These are phyloP conservation scores for Steinernema khuongi DNA, from an alignment of 1,140 invertebrate genomes.

Conservation along the genomic window DNA sequence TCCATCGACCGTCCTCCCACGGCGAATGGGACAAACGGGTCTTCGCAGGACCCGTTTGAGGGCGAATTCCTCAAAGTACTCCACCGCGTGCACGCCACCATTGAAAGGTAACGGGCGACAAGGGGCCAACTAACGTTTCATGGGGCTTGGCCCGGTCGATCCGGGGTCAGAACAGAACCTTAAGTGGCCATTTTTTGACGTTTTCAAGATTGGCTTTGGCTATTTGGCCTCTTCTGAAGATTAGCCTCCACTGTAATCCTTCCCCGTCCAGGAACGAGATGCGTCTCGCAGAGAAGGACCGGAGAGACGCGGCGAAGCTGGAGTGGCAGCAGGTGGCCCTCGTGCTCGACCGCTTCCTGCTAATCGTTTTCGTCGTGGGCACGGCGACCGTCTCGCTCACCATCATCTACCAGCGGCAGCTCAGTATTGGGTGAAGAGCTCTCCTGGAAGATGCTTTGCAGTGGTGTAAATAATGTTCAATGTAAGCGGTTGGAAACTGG, in stretches of 20 bases:
- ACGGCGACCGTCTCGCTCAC: conserved; percentile 67
- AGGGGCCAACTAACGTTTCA: too few species aligned
- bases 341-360: conserved; percentile 67
- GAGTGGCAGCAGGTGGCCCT: conserved; percentile 76
- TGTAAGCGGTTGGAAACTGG: too few species aligned
- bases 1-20: conserved; percentile 22
- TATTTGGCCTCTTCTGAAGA: not conserved
- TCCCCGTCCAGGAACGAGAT: conserved; percentile 64
- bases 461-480: too few species aligned
- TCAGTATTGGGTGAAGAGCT: conserved; percentile 22
- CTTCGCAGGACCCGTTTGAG: conserved; percentile 60
- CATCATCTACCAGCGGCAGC: conserved; percentile 60
- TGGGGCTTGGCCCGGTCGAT: too few species aligned
- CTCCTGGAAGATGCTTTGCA: too few species aligned
- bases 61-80: conserved; percentile 67
- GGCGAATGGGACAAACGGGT: conserved; percentile 10
- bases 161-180: too few species aligned
- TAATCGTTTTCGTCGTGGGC: conserved; percentile 68
- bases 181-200: too few species aligned
- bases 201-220: not conserved
- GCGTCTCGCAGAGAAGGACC: conserved; percentile 68
- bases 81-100: conserved; percentile 68
- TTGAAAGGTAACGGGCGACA: conserved; percentile 69
- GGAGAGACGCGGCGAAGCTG: conserved; percentile 66
- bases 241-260: conserved; percentile 16